Evolutionary conservation across 2,113 vertebrate genomes (phyloP).

Genomic region (Hyperopisus bebe): DNA sequence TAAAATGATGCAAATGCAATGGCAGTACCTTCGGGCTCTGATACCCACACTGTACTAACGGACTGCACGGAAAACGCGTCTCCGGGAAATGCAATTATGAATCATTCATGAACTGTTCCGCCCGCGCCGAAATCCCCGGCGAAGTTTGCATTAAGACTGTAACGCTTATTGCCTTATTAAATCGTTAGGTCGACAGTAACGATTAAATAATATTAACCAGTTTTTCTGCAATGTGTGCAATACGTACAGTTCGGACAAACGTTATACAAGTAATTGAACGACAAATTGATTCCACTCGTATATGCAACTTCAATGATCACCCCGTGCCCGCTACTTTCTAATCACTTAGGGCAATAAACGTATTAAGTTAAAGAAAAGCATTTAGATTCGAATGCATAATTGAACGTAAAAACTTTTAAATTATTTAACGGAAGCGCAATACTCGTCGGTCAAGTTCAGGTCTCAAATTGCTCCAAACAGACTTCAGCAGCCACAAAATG

Average conservation of each 20-base stretch:
- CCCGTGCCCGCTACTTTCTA: not conserved
- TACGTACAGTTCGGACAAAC: too few species aligned
- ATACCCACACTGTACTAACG: not conserved
- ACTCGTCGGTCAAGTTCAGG: not conserved
- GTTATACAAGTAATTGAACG: not conserved
- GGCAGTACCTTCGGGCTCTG: not conserved
- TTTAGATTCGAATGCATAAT: not conserved
- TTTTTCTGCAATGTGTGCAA: not conserved
- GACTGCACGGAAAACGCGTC: not conserved
- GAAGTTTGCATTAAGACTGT: not conserved
- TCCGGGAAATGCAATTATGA: not conserved
- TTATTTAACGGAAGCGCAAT: not conserved
- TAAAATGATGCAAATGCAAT: not conserved
- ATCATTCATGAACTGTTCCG: not conserved
- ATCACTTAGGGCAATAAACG: not conserved
- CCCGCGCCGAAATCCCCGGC: not conserved
- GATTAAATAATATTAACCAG: not conserved
- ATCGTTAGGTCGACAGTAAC: not conserved
- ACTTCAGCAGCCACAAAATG: not conserved
- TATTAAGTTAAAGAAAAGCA: not conserved
- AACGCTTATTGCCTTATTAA: not conserved
- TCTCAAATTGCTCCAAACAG: not conserved
- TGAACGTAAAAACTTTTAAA: not conserved
- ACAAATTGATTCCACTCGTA: not conserved
- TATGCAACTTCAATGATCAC: not conserved